phyloP scores from a whole-genome alignment of 2,888 invertebrate genomes.

The Ennomos fuscantarius region DNA sequence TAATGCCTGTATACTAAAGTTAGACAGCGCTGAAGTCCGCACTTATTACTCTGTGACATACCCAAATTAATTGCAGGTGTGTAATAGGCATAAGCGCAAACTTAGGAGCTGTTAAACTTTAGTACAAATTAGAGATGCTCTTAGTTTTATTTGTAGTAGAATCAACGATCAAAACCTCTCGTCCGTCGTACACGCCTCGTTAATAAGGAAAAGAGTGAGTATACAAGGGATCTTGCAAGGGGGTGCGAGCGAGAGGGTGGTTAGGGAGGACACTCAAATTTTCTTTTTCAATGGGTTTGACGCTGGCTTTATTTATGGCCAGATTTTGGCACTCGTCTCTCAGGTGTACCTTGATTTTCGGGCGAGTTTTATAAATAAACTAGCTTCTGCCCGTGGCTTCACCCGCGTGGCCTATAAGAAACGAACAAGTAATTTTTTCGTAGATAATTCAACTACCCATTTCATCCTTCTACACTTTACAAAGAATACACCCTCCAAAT shows the following conservation, averaged over 20 bases:
- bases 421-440: too few relatives aligned
- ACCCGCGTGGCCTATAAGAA: too few relatives aligned
- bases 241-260: conserved; percentile 27
- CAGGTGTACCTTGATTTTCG: conserved; percentile 9
- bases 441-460: too few relatives aligned
- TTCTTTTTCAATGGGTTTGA: conserved; percentile 63
- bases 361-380: background rate
- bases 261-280: conserved; percentile 51
- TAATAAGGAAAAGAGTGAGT: conserved; percentile 67
- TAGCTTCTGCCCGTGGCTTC: too few relatives aligned
- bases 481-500: too few relatives aligned
- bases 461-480: too few relatives aligned
- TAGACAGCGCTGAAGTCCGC: too few relatives aligned
- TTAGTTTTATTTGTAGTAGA: conserved; percentile 30
- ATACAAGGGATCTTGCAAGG: conserved; percentile 56
- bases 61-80: too few relatives aligned
- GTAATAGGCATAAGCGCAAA: too few relatives aligned
- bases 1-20: too few relatives aligned
- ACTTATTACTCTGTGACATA: too few relatives aligned
- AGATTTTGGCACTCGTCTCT: conserved; percentile 31
- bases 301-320: conserved; percentile 43
- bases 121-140: background rate
- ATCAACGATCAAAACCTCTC: conserved; percentile 35
- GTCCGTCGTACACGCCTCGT: conserved; percentile 49
- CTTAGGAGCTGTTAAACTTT: too few relatives aligned